phyloP scores from a whole-genome alignment of 37 sponge, comb jelly and placozoan genomes.

The Aplysina aerophoba region DNA sequence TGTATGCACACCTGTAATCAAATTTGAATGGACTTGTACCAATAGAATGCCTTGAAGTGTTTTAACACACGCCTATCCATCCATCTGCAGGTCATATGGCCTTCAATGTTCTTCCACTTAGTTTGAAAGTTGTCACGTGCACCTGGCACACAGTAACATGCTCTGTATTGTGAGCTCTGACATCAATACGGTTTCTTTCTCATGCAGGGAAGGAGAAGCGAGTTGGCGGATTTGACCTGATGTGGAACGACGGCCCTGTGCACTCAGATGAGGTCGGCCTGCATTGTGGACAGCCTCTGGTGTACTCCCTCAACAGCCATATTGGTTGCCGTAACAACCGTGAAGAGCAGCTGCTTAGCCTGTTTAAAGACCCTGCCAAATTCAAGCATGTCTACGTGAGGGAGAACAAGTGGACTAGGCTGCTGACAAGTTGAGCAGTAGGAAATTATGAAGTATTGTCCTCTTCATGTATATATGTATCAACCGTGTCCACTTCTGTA shows the following conservation, averaged over 20 bases:
- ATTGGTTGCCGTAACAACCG: conserved; percentile 84
- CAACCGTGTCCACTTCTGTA: no score
- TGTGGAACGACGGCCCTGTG: conserved; percentile 99
- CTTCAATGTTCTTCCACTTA: no score
- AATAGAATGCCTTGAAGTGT: no score
- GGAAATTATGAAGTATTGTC: no score
- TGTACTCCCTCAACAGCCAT: conserved; percentile 89
- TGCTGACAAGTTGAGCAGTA: no score
- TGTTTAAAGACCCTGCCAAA: conserved; percentile 57
- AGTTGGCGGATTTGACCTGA: conserved; percentile 98
- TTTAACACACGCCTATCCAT: no score
- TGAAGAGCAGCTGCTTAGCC: conserved; percentile 69
- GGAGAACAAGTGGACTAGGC: neutral
- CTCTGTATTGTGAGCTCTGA: neutral
- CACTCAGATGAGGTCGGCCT: conserved; percentile 86
- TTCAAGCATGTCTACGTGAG: conserved; percentile 7
- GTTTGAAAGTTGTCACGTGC: no score
- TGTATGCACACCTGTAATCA: no score
- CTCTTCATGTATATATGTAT: no score
- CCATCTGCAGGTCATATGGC: no score
- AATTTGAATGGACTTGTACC: no score
- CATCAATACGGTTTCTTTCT: neutral
- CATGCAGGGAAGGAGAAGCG: conserved; percentile 86
- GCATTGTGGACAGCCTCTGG: conserved; percentile 81
- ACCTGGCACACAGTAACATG: no score